These are phyloP conservation scores for Amiota communis DNA, from an alignment of 2,888 invertebrate species.

Conservation along the genomic window DNA sequence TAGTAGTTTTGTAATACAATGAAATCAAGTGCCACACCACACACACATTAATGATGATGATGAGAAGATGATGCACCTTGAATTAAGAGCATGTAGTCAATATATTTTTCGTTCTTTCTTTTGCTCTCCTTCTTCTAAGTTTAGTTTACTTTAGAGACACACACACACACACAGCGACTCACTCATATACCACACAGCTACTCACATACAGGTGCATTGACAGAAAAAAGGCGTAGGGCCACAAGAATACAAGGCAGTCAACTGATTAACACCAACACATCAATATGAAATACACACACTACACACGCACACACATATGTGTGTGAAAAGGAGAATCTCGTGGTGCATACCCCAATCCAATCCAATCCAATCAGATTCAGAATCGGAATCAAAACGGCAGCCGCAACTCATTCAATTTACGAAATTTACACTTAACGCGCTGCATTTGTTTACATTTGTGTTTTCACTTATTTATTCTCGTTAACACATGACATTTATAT, in stretches of 20 bases:
- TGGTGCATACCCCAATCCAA: background rate
- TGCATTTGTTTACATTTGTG: conserved; percentile 9
- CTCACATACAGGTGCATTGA: conserved; percentile 11
- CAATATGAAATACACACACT: conserved; percentile 12
- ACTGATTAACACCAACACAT: conserved; percentile 16
- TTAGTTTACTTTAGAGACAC: background rate
- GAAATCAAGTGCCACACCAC: too few relatives aligned
- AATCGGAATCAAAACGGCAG: conserved; percentile 10
- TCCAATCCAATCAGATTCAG: too few relatives aligned
- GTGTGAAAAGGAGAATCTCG: background rate
- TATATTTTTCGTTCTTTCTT: background rate
- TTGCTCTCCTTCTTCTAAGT: background rate
- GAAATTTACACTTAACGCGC: conserved; percentile 17
- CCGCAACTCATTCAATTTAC: conserved; percentile 9
- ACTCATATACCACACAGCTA: background rate
- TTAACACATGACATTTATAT: background rate
- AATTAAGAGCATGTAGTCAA: background rate
- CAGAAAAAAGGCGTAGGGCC: conserved; percentile 17
- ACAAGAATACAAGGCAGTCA: background rate
- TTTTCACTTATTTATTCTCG: background rate
- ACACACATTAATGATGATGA: conserved; percentile 6
- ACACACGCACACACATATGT: conserved; percentile 9
- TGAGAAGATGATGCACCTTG: conserved; percentile 7
- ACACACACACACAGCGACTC: background rate
- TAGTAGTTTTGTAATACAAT: too few relatives aligned